Evolutionary conservation across 2,888 invertebrate genomes (phyloP).

Genomic region (Phengaris alcon): DNA sequence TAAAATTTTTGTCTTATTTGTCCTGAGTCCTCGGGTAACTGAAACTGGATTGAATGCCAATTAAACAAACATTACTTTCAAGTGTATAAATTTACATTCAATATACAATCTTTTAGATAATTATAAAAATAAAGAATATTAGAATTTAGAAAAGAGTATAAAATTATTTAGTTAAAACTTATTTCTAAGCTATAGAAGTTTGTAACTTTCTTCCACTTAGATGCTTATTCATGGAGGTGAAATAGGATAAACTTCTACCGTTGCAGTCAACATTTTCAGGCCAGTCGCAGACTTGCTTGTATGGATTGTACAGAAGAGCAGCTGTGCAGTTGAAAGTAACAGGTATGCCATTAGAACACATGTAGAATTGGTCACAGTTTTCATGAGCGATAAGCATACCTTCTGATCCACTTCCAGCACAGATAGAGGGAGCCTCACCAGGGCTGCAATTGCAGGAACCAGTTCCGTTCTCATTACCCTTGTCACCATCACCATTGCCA

Average conservation of each 20-base stretch:
- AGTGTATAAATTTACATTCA: background rate
- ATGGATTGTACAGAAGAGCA: conserved; percentile 42
- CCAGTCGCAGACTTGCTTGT: conserved; percentile 33
- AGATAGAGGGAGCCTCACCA: conserved; percentile 38
- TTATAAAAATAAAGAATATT: background rate
- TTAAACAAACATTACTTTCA: background rate
- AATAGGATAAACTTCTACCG: conserved; percentile 24
- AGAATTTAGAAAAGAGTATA: conserved; percentile 5
- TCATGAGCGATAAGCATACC: conserved; percentile 47
- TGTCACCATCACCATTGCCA: conserved; percentile 29
- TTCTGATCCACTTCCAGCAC: conserved; percentile 31
- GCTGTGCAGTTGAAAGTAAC: conserved; percentile 39
- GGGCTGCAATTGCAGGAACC: conserved; percentile 45
- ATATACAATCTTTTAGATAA: background rate
- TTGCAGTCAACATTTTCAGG: conserved; percentile 33
- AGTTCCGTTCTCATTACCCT: conserved; percentile 29
- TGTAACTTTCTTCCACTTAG: conserved; percentile 17
- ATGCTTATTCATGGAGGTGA: conserved; percentile 30
- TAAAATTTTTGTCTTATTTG: too few relatives aligned
- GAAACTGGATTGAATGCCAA: background rate
- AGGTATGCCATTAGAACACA: conserved; percentile 42
- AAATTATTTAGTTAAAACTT: too few relatives aligned
- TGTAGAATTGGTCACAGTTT: conserved; percentile 47
- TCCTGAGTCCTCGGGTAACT: too few relatives aligned
- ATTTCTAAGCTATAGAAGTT: background rate